A percentile compares a stretch with the other conserved stretches of the same genome.
Conservation (phyloP, 2,113 vertebrate species). For the Crotalus helleri region DNA sequence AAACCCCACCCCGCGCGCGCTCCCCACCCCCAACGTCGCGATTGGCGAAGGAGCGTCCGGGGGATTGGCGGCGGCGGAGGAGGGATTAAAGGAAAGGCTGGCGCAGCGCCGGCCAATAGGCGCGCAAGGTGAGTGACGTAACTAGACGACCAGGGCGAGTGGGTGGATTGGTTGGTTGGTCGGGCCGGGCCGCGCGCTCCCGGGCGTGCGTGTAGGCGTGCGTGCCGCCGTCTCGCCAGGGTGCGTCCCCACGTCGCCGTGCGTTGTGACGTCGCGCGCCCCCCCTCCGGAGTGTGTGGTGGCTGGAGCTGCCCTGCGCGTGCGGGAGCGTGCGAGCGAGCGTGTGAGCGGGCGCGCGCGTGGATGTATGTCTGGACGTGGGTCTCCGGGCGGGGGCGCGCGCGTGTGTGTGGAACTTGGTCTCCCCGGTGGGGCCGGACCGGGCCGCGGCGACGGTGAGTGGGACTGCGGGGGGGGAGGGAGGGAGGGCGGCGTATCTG, state of each 20-base stretch:
- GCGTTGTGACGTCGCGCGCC: conserved; percentile 27
- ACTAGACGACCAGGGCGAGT: too few relatives aligned
- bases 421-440: not conserved
- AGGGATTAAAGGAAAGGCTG: not conserved
- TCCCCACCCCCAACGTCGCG: not conserved
- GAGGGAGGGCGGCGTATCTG: not conserved
- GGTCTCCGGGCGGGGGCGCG: not conserved
- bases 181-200: too few relatives aligned
- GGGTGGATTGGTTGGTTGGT: not conserved
- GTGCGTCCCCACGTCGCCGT: conserved; percentile 9
- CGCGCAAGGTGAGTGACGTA: not conserved
- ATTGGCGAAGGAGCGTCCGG: not conserved
- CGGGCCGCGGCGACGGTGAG: conserved; percentile 19
- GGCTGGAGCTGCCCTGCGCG: not conserved
- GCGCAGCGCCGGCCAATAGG: not conserved
- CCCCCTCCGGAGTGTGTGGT: conserved; percentile 3
- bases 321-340: not conserved
- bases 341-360: not conserved
- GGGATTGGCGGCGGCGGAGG: not conserved
- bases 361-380: not conserved
- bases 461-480: not conserved
- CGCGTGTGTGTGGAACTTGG: not conserved
- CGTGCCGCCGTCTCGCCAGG: not conserved
- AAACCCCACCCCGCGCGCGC: not conserved
- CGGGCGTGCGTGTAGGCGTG: not conserved